Conservation (phyloP, 2,888 invertebrate species). For the Cantharis lateralis region DNA sequence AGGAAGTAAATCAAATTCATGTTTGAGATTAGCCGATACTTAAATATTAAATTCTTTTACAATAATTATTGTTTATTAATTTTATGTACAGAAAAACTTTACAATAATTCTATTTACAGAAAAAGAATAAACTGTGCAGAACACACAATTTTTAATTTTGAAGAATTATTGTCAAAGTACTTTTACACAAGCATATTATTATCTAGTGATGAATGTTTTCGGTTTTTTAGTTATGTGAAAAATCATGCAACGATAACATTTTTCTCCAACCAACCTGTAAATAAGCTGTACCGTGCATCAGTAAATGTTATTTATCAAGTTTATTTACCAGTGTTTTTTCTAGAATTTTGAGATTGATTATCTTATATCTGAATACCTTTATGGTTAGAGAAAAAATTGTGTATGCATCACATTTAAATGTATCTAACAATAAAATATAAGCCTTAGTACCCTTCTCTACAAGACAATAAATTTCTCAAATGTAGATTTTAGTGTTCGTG, state of each 20-base stretch:
- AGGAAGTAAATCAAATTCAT: no score
- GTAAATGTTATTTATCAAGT: no score
- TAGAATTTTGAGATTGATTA: no score
- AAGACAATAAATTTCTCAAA: not conserved
- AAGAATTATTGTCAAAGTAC: not conserved
- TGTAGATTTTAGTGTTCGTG: not conserved
- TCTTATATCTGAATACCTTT: no score
- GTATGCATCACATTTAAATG: not conserved
- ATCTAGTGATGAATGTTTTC: not conserved
- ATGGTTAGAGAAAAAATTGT: no score
- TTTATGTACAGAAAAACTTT: not conserved
- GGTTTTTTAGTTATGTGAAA: not conserved
- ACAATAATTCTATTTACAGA: slow-evolving; percentile 14
- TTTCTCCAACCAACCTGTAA: no score
- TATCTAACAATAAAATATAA: not conserved
- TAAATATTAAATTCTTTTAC: not conserved
- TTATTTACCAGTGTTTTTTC: no score
- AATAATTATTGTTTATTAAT: not conserved
- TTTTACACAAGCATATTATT: not conserved
- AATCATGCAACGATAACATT: not conserved
- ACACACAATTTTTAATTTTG: not conserved
- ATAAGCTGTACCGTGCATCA: no score
- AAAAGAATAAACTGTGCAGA: slow-evolving; percentile 13
- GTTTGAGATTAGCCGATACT: no score
- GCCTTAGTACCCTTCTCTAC: not conserved